phyloP scores from a whole-genome alignment of 2,888 invertebrate genomes.

The Tricholauxania praeusta region DNA sequence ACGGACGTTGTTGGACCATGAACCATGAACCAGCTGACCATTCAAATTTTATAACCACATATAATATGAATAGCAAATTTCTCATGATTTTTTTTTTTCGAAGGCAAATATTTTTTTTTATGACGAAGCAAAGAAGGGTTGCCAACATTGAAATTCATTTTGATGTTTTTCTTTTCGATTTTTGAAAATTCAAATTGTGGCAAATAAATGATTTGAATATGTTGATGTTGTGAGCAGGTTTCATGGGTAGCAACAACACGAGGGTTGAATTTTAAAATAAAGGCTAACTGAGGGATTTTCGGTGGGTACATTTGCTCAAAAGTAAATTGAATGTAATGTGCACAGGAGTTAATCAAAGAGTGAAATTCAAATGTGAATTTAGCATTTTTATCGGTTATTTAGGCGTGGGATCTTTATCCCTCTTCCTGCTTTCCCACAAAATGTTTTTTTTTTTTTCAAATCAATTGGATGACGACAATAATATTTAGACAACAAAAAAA shows the following conservation, averaged over 20 bases:
- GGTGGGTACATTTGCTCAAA: too few species aligned
- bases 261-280: slow-evolving; percentile 53
- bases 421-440: too few species aligned
- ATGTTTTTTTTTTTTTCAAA: slow-evolving; percentile 52
- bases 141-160: too few species aligned
- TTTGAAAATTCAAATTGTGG: slow-evolving; percentile 29
- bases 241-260: slow-evolving; percentile 43
- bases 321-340: too few species aligned
- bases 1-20: slow-evolving; percentile 37
- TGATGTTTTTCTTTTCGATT: too few species aligned
- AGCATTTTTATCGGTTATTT: slow-evolving; percentile 26
- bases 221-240: background rate
- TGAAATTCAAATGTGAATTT: slow-evolving; percentile 27
- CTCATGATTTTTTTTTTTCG: slow-evolving; percentile 5
- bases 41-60: slow-evolving; percentile 41
- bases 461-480: slow-evolving; percentile 51
- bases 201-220: slow-evolving; percentile 31
- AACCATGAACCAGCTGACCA: slow-evolving; percentile 49
- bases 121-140: slow-evolving; percentile 51
- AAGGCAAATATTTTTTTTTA: slow-evolving; percentile 46
- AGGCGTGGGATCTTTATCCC: background rate
- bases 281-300: background rate
- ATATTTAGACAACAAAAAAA: slow-evolving; percentile 14
- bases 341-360: slow-evolving; percentile 19
- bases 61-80: slow-evolving; percentile 50